These are phyloP conservation scores for Radopholus similis DNA, from an alignment of 1,140 invertebrate genomes.

Conservation along the genomic window DNA sequence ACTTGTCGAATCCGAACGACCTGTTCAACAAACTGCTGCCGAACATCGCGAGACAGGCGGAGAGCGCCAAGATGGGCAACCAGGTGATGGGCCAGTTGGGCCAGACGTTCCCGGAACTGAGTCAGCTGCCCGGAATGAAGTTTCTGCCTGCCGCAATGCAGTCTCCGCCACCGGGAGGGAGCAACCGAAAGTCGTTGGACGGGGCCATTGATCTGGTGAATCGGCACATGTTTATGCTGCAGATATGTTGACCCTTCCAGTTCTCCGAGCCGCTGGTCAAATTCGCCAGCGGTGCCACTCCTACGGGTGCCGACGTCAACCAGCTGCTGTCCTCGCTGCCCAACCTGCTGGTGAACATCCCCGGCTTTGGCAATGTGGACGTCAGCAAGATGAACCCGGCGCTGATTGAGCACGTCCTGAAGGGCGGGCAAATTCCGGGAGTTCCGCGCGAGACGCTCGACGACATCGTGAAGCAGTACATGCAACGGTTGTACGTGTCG, in stretches of 20 bases:
- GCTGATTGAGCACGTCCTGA: slow-evolving; percentile 50
- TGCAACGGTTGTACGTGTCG: slow-evolving; percentile 42
- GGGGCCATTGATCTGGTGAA: background rate
- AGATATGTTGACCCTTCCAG: slow-evolving; percentile 19
- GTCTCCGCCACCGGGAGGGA: background rate
- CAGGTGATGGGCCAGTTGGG: slow-evolving; percentile 4
- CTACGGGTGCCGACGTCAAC: slow-evolving; percentile 37
- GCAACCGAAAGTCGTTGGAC: background rate
- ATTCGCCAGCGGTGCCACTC: slow-evolving; percentile 46
- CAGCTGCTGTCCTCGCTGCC: slow-evolving; percentile 48
- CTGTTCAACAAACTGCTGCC: slow-evolving; percentile 2
- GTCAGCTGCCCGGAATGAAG: slow-evolving; percentile 25
- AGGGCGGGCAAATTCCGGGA: slow-evolving; percentile 55
- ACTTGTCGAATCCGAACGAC: too few species aligned
- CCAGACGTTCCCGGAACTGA: slow-evolving; percentile 8
- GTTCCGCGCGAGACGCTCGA: slow-evolving; percentile 54
- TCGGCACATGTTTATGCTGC: background rate
- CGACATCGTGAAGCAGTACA: slow-evolving; percentile 50
- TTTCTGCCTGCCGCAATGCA: slow-evolving; percentile 10
- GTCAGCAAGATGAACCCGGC: slow-evolving; percentile 45
- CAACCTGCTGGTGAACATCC: slow-evolving; percentile 53
- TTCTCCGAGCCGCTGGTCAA: slow-evolving; percentile 49
- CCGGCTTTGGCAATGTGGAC: slow-evolving; percentile 54
- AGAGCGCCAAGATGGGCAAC: slow-evolving; percentile 4
- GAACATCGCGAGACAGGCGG: slow-evolving; percentile 1